phyloP scores from a whole-genome alignment of 2,888 invertebrate species.

The Villa cingulata region DNA sequence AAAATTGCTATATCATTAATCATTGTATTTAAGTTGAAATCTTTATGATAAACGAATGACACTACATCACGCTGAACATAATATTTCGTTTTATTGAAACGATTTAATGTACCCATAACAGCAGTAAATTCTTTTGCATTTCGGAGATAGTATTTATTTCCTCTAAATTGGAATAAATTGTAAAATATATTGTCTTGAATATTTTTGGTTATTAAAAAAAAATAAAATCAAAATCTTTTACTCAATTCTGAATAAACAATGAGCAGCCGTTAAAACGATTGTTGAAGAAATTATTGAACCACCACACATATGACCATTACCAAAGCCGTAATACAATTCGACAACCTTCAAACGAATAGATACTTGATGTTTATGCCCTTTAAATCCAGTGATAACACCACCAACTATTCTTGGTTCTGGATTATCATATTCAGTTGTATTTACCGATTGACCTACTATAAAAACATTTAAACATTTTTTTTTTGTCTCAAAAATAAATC shows the following conservation, averaged over 20 bases:
- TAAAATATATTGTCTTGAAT: not conserved
- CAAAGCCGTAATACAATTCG: constrained; percentile 18
- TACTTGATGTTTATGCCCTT: constrained; percentile 19
- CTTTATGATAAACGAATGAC: constrained; percentile 16
- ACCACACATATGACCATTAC: constrained; percentile 25
- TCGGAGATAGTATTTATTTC: constrained; percentile 14
- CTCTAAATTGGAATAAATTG: constrained; percentile 7
- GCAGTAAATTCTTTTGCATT: constrained; percentile 16
- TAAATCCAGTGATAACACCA: constrained; percentile 16
- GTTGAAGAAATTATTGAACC: constrained; percentile 24
- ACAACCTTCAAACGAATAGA: constrained; percentile 22
- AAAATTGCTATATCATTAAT: constrained; percentile 24
- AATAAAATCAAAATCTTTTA: not conserved
- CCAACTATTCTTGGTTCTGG: constrained; percentile 14
- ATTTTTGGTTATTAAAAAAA: not conserved
- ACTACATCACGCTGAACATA: constrained; percentile 17
- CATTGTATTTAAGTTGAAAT: constrained; percentile 13
- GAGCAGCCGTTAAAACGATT: constrained; percentile 23
- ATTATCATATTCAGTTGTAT: not conserved
- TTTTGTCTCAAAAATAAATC: too few relatives aligned
- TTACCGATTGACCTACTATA: not conserved
- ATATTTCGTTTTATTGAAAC: constrained; percentile 5
- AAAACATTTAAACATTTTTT: too few relatives aligned
- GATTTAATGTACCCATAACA: constrained; percentile 23
- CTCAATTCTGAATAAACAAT: constrained; percentile 22